These are phyloP conservation scores for Octonoba sinensis DNA, from an alignment of 2,888 invertebrate genomes.

Conservation along the genomic window DNA sequence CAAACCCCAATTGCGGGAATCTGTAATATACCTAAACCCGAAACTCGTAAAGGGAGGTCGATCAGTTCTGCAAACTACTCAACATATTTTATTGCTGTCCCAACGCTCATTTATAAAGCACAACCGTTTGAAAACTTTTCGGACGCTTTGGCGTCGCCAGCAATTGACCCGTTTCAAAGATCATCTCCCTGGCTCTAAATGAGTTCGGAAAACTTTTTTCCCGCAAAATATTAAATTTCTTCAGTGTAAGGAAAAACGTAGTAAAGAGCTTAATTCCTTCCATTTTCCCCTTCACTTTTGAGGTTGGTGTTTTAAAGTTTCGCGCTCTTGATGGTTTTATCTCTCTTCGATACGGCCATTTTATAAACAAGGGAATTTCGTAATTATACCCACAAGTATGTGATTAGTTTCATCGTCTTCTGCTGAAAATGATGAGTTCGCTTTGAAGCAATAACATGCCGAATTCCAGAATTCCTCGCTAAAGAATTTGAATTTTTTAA, in stretches of 20 bases:
- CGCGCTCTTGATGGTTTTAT: constrained; percentile 36
- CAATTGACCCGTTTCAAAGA: constrained; percentile 53
- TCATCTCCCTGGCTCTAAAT: constrained; percentile 37
- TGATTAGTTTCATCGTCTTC: constrained; percentile 2
- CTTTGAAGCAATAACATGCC: too few relatives aligned
- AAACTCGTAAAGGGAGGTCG: constrained; percentile 52
- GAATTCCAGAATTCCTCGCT: too few relatives aligned
- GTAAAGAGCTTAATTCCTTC: constrained; percentile 47
- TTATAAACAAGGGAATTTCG: constrained; percentile 38
- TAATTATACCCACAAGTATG: constrained; percentile 31
- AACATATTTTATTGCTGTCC: constrained; percentile 61
- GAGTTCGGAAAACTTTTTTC: constrained; percentile 48
- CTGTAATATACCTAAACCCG: constrained; percentile 51
- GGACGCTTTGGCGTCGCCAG: constrained; percentile 45
- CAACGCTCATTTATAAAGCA: constrained; percentile 57
- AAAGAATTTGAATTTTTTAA: too few relatives aligned
- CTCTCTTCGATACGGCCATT: constrained; percentile 31
- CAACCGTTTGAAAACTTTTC: constrained; percentile 49
- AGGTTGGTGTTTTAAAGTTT: constrained; percentile 35
- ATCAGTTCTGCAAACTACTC: constrained; percentile 44
- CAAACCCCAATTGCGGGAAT: constrained; percentile 35
- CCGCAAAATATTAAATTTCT: constrained; percentile 61
- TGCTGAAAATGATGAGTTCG: not conserved
- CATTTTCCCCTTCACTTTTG: not conserved
- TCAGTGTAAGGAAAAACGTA: constrained; percentile 25